Percentiles rank a stretch among this genome's conserved stretches.
phyloP scores from a whole-genome alignment of 2,797 vertebrate species.

The Furcifer pardalis region DNA sequence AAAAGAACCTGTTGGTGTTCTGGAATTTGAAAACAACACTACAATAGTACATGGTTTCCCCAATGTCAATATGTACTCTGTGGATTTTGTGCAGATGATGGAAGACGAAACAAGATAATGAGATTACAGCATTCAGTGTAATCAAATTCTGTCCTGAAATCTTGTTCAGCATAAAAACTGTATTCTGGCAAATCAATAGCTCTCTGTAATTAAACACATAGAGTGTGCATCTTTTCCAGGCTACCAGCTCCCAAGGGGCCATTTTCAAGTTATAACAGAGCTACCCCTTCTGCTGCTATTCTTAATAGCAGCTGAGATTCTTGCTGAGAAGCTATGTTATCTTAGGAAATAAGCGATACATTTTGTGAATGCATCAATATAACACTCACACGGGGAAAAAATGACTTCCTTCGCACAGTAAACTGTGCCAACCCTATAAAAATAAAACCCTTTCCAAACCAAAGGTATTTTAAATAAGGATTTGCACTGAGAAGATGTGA shows the following conservation, averaged over 20 bases:
- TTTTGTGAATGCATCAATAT: constrained; percentile 35
- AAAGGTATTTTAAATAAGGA: constrained; percentile 9
- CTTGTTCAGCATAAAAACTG: constrained; percentile 43
- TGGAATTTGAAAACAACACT: not conserved
- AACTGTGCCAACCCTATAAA: constrained; percentile 29
- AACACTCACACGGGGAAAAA: constrained; percentile 13
- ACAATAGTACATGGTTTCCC: not conserved
- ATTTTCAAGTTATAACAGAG: constrained; percentile 2
- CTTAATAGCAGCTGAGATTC: constrained; percentile 1
- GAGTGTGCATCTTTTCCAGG: constrained; percentile 19
- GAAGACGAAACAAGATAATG: not conserved
- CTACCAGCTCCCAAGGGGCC: accelerated
- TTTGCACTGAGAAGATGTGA: constrained; percentile 34
- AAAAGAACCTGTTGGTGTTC: not conserved
- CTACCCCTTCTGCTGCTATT: constrained; percentile 10
- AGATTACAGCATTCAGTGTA: constrained; percentile 24
- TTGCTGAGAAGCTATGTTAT: not conserved
- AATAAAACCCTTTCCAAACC: not conserved
- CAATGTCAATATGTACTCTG: not conserved
- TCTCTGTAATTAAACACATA: constrained; percentile 21
- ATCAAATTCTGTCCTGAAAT: constrained; percentile 34
- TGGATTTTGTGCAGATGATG: constrained; percentile 10
- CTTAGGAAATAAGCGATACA: not conserved
- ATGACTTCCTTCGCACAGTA: constrained; percentile 21
- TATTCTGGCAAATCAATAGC: constrained; percentile 42